A percentile compares a stretch with the other conserved stretches of the same genome.
phyloP scores from a whole-genome alignment of 92 coral and sea anemone species.

The Nematostella vectensis region DNA sequence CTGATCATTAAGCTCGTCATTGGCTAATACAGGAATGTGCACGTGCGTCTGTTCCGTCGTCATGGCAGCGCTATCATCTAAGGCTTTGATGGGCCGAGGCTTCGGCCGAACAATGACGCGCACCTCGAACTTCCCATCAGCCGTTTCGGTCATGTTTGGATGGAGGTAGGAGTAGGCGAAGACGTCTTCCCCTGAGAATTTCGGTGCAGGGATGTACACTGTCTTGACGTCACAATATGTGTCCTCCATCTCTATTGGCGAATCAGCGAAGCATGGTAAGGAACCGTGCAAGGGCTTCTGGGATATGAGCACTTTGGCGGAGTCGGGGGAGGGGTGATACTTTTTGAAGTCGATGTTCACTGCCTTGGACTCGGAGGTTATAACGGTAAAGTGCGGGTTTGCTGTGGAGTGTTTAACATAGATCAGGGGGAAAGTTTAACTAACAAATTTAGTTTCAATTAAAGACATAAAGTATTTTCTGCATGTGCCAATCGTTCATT shows the following conservation, averaged over 20 bases:
- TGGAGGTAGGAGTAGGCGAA: slow-evolving; percentile 78
- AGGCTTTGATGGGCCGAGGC: slow-evolving; percentile 56
- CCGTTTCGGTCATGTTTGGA: slow-evolving; percentile 69
- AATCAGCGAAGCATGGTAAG: slow-evolving; percentile 51
- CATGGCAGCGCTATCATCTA: slow-evolving; percentile 75
- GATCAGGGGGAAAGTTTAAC: too few relatives aligned
- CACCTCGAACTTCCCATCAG: slow-evolving; percentile 71
- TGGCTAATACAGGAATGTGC: slow-evolving; percentile 85
- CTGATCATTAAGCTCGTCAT: slow-evolving; percentile 63
- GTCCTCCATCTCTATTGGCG: slow-evolving; percentile 51
- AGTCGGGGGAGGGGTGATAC: slow-evolving; percentile 45
- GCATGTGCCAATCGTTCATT: too few relatives aligned
- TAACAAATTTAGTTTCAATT: too few relatives aligned
- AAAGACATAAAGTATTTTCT: too few relatives aligned
- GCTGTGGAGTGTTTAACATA: too few relatives aligned
- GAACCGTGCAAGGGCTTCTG: slow-evolving; percentile 74
- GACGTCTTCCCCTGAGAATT: slow-evolving; percentile 88
- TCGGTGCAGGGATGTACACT: slow-evolving; percentile 58
- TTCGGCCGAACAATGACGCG: slow-evolving; percentile 76
- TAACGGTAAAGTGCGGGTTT: slow-evolving; percentile 44
- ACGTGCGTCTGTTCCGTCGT: slow-evolving; percentile 62
- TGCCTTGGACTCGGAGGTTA: slow-evolving; percentile 63
- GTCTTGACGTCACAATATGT: slow-evolving; percentile 60
- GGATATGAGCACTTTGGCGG: slow-evolving; percentile 57
- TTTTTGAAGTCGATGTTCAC: slow-evolving; percentile 65